phyloP scores from a whole-genome alignment of 2,113 vertebrate species.

The Melospiza georgiana region DNA sequence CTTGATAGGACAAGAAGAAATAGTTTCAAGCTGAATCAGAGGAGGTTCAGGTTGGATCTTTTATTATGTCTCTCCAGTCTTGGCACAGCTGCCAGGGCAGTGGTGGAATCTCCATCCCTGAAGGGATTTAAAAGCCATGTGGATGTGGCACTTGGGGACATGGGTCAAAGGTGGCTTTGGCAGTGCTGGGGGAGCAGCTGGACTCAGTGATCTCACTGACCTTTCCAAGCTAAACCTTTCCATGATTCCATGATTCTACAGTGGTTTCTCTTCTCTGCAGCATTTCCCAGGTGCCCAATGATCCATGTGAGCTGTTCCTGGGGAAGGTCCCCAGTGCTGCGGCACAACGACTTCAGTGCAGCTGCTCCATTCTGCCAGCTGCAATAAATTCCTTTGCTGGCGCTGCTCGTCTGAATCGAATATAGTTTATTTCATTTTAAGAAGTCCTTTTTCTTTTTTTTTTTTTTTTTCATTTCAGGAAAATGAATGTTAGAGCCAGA shows the following conservation, averaged over 20 bases:
- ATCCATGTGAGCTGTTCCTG: neutral
- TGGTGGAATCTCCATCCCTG: neutral
- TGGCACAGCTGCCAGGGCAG: neutral
- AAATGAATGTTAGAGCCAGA: conserved; percentile 84
- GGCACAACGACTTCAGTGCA: conserved; percentile 26
- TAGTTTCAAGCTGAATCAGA: neutral
- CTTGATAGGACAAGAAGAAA: neutral
- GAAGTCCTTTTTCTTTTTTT: conserved; percentile 42
- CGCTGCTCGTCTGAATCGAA: conserved; percentile 69
- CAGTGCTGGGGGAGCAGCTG: neutral
- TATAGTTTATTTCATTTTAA: conserved; percentile 80
- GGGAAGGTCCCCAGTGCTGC: conserved; percentile 8
- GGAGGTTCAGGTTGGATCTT: neutral
- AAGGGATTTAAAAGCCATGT: accelerated
- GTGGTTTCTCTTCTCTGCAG: neutral
- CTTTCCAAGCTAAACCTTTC: neutral
- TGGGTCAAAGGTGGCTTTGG: neutral
- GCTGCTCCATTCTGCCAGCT: conserved; percentile 59
- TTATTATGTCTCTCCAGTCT: neutral
- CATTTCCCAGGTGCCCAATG: neutral
- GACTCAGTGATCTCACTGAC: too few species aligned
- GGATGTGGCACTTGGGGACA: neutral
- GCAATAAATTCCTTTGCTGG: conserved; percentile 63
- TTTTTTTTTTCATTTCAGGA: conserved; percentile 67
- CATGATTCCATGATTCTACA: neutral